Evolutionary conservation across 2,797 vertebrate species (phyloP), one percentile per base, ranked within the genome.

Genomic region (Dromococcyx pavoninus): DNA sequence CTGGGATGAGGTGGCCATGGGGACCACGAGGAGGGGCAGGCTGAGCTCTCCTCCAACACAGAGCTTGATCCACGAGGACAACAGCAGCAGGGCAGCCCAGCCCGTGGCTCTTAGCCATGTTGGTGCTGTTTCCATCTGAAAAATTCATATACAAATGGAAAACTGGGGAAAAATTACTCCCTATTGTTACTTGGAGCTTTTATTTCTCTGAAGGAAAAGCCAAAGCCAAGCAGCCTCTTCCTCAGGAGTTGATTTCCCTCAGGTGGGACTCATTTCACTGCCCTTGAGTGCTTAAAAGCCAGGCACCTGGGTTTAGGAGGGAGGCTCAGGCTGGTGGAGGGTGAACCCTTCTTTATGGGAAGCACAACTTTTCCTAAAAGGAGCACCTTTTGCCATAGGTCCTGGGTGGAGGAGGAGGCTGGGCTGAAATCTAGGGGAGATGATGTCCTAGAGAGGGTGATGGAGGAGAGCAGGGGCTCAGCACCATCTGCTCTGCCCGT

Each of bases 291-390:
- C n/a, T 61, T 46, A 13, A 53, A 51, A 73, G 18, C 28, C 9
- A 5, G 51, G 46, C 27, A 11, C 16, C 61, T 28, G 32, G 27
- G 43, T 35, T 35, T 11, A 16, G 1, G 24, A 27, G 57, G 0
- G 28, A 9, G 53, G 21, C 43, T 15, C 4, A 1, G 44, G 69
- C 37, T 0, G 3, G 43, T 8, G 50, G 28, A 37, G 13, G 33
- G 1, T 7, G 37, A 39, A 4, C 3, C 28, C 14, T 65, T 17
- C 1, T 8, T 23, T 16, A 1, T 2, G 8, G 41, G 12, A 37
- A 23, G 25, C 16, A 30, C 27, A 53, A 51, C 27, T 17, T 10
- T 7, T 17, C 28, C 28, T 17, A 30, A 53, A 53, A 48, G 13
- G 44, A 16, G 2, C 23, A 1, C 48, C 48, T 64, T 27, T 17